These are phyloP conservation scores for Hipparchia sbordonii DNA, from an alignment of 2,888 invertebrate genomes.

Conservation along the genomic window DNA sequence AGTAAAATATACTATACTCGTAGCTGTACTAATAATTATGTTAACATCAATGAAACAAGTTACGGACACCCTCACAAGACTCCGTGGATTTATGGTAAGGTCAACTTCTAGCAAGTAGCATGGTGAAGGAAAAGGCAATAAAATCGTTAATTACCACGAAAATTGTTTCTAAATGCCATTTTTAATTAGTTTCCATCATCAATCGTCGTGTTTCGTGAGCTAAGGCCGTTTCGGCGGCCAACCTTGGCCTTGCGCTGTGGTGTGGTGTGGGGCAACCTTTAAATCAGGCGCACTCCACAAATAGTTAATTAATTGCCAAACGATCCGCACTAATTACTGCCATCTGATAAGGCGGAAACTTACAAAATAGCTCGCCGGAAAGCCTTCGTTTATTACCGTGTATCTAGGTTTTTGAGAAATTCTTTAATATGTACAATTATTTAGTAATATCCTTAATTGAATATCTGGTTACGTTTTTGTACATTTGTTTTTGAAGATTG, in stretches of 20 bases:
- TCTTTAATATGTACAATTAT: conserved; percentile 20
- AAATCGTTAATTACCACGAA: conserved; percentile 9
- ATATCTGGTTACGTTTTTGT: not conserved
- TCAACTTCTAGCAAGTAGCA: not conserved
- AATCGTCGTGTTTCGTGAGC: conserved; percentile 33
- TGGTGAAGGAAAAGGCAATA: not conserved
- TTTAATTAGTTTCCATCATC: conserved; percentile 27
- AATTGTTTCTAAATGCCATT: conserved; percentile 16
- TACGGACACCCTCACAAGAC: too few species aligned
- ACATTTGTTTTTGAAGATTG: not conserved
- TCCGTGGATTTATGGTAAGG: too few species aligned
- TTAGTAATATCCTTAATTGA: conserved; percentile 33
- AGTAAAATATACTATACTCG: too few species aligned
- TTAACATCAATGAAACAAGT: too few species aligned
- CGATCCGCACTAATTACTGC: conserved; percentile 43
- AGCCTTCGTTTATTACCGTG: conserved; percentile 34
- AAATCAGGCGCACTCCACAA: conserved; percentile 29
- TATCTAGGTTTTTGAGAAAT: conserved; percentile 31
- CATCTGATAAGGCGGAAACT: conserved; percentile 43
- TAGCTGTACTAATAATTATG: too few species aligned
- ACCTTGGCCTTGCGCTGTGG: conserved; percentile 40
- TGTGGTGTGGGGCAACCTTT: conserved; percentile 33
- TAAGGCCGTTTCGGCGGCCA: conserved; percentile 21
- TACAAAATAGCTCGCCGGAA: conserved; percentile 39
- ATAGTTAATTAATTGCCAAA: conserved; percentile 34